phyloP scores from a whole-genome alignment of 2,888 invertebrate species.

The Morpho deidamia region DNA sequence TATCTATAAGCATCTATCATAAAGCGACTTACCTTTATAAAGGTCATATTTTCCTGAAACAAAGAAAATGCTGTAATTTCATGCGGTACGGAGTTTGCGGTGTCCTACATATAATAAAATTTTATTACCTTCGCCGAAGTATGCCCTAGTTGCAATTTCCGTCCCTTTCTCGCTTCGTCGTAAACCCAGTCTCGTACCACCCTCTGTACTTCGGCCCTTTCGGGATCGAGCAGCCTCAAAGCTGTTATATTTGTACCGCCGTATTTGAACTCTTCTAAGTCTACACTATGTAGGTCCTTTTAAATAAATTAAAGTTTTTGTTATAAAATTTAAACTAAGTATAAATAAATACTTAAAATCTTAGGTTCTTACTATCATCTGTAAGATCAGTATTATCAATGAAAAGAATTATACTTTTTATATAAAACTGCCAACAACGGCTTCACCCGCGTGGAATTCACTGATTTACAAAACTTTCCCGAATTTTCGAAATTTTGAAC shows the following conservation, averaged over 20 bases:
- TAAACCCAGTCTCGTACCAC: constrained; percentile 89
- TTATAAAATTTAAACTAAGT: too few species aligned
- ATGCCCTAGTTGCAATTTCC: constrained; percentile 79
- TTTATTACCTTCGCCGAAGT: constrained; percentile 74
- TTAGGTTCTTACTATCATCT: too few species aligned
- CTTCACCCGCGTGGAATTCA: too few species aligned
- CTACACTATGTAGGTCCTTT: constrained; percentile 94
- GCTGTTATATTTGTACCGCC: constrained; percentile 98
- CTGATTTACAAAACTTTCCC: too few species aligned
- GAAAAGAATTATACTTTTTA: too few species aligned
- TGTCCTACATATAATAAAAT: constrained; percentile 20
- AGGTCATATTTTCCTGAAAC: constrained; percentile 83
- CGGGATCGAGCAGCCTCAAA: constrained; percentile 92
- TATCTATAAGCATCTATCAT: background rate
- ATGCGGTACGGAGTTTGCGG: constrained; percentile 10
- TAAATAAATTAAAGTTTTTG: background rate
- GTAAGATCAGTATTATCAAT: too few species aligned
- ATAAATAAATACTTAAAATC: too few species aligned
- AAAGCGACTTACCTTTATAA: constrained; percentile 80
- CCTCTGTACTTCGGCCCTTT: constrained; percentile 86
- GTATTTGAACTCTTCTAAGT: constrained; percentile 95
- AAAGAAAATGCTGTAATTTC: constrained; percentile 17
- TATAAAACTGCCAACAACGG: too few species aligned
- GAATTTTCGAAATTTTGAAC: too few species aligned
- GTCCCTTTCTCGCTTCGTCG: constrained; percentile 83